Evolutionary conservation across 2,113 vertebrate genomes (phyloP).

Genomic region (Todiramphus saurophagus): DNA sequence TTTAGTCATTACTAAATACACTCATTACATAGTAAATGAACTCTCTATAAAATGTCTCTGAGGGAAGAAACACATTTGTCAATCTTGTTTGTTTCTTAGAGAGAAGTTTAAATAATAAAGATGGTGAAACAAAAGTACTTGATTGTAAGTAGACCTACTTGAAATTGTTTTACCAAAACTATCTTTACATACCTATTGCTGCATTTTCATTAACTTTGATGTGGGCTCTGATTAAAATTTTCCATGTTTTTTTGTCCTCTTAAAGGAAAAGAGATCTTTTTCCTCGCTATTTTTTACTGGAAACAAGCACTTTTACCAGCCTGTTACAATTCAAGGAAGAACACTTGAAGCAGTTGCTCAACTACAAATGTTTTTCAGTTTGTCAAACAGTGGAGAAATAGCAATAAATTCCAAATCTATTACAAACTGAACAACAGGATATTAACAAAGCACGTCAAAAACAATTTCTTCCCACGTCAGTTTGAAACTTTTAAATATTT

Average conservation of each 20-base stretch:
- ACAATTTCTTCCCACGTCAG: conserved; percentile 66
- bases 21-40: background rate
- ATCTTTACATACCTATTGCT: background rate
- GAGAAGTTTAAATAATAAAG: background rate
- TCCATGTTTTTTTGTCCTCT: background rate
- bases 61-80: background rate
- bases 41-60: background rate
- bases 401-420: conserved; percentile 31
- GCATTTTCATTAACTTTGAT: background rate
- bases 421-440: conserved; percentile 54
- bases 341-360: background rate
- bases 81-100: background rate
- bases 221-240: background rate
- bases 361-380: conserved; percentile 1
- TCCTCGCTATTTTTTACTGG: background rate
- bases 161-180: background rate
- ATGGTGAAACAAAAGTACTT: background rate
- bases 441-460: conserved; percentile 76
- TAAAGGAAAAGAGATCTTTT: background rate
- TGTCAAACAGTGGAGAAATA: conserved; percentile 19
- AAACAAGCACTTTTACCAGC: background rate
- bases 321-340: conserved; percentile 12
- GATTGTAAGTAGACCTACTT: background rate
- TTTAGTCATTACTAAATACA: background rate
- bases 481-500: conserved; percentile 74